Percentiles rank a stretch among this genome's conserved stretches.
Conservation (phyloP, 2,888 invertebrate genomes). For the Rotaria magnacalcarata region DNA sequence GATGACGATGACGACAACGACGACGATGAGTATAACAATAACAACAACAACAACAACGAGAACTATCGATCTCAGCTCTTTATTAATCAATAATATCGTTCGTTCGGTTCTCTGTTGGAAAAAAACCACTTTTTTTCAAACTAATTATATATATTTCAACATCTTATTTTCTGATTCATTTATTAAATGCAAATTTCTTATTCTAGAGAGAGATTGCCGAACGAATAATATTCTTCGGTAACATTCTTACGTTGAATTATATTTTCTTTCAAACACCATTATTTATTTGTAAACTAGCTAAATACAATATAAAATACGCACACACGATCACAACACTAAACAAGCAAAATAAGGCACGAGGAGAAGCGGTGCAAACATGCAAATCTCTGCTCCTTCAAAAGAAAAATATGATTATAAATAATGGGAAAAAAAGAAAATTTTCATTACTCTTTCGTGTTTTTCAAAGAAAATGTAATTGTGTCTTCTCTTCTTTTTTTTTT, state of each 20-base stretch:
- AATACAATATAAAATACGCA: constrained; percentile 6
- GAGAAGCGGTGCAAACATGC: constrained; percentile 31
- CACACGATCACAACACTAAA: not conserved
- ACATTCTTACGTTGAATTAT: not conserved
- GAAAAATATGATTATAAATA: not conserved
- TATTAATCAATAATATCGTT: not conserved
- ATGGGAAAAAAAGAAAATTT: not conserved
- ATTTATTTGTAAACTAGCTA: constrained; percentile 21
- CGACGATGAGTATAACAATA: not conserved
- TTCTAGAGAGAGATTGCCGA: not conserved
- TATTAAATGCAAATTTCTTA: not conserved
- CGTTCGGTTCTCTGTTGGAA: not conserved
- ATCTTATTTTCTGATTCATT: not conserved
- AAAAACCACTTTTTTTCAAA: too few relatives aligned
- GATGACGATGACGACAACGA: not conserved
- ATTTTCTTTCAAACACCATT: not conserved
- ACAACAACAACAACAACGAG: not conserved
- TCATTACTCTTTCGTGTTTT: not conserved
- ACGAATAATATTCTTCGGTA: not conserved
- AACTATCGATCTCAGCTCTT: not conserved
- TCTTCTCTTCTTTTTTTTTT: not conserved
- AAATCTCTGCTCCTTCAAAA: constrained; percentile 26
- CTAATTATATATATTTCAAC: too few relatives aligned
- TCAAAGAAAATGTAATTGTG: not conserved
- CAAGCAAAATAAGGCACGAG: not conserved